These are phyloP conservation scores for Patiria pectinifera DNA, from an alignment of 53 echinoderm and acorn worm genomes.

Conservation along the genomic window DNA sequence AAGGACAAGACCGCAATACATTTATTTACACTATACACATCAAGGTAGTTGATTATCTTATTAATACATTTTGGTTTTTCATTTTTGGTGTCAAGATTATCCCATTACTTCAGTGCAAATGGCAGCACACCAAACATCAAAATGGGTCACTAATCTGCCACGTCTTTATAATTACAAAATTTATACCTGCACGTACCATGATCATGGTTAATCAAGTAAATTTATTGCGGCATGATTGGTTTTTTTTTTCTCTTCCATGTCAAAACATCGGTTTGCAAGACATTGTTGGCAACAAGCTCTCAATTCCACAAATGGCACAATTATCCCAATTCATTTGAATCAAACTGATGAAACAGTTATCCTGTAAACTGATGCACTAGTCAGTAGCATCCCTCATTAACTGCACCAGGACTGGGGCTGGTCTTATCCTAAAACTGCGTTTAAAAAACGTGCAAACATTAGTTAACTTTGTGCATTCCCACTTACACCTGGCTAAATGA, in stretches of 20 bases:
- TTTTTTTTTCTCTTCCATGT: neutral
- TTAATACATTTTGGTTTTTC: neutral
- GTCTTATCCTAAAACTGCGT: neutral
- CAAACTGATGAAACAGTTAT: neutral
- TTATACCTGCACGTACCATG: neutral
- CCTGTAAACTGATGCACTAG: neutral
- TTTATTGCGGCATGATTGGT: neutral
- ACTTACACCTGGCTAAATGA: neutral
- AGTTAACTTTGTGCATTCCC: neutral
- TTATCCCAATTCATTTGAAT: neutral
- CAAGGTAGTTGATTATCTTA: neutral
- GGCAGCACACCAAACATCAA: neutral
- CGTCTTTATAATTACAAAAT: neutral
- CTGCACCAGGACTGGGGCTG: neutral
- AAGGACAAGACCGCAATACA: neutral
- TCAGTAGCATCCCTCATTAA: neutral
- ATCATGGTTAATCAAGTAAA: neutral
- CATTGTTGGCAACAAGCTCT: neutral
- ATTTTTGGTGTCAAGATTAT: neutral
- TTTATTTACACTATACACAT: neutral
- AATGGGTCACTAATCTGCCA: neutral
- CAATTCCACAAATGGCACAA: neutral
- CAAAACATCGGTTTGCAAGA: neutral
- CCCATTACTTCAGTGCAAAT: neutral
- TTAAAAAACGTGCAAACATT: neutral